A percentile compares a stretch with the other conserved stretches of the same genome.
These are phyloP conservation scores for Serilophus lunatus DNA, from an alignment of 2,113 vertebrate species.

Conservation along the genomic window DNA sequence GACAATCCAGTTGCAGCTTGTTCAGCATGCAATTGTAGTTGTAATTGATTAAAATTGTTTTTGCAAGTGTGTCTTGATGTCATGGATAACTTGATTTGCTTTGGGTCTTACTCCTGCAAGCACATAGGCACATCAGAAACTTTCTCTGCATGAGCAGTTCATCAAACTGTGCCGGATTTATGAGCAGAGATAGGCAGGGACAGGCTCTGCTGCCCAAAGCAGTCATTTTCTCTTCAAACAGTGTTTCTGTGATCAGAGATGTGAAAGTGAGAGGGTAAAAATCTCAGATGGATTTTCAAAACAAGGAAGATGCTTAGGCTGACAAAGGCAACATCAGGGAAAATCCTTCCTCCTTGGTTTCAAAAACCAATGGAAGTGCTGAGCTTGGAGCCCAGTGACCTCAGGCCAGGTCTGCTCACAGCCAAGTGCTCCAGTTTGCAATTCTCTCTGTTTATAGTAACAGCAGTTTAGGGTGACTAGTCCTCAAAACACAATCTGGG, in stretches of 20 bases:
- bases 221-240: neutral
- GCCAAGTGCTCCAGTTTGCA: neutral
- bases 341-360: neutral
- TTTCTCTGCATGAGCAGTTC: neutral
- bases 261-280: neutral
- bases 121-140: neutral
- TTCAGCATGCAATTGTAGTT: constrained; percentile 33
- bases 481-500: neutral
- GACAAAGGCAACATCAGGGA: neutral
- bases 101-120: neutral
- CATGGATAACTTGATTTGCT: constrained; percentile 40
- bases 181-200: neutral
- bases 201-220: neutral
- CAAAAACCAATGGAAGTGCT: neutral
- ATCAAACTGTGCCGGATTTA: neutral
- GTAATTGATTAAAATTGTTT: constrained; percentile 58
- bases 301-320: neutral
- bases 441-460: neutral
- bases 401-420: neutral
- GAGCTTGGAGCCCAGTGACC: neutral
- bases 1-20: constrained; percentile 39
- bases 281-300: neutral
- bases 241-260: neutral
- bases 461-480: neutral
- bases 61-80: constrained; percentile 46